phyloP scores from a whole-genome alignment of 2,113 vertebrate species.

The Cyphomyrus discorhynchus region DNA sequence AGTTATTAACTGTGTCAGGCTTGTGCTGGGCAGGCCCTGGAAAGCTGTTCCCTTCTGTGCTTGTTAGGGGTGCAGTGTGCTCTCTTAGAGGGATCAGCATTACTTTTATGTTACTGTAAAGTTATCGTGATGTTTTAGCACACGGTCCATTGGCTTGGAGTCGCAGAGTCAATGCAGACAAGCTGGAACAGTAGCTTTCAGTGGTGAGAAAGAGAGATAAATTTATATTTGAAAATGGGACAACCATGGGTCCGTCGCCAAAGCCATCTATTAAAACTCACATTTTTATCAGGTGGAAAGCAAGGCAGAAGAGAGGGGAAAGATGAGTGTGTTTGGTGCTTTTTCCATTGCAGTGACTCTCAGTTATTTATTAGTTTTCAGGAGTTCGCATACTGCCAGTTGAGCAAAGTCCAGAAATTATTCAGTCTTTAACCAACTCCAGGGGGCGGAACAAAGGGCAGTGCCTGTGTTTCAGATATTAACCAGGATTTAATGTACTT shows the following conservation, averaged over 20 bases:
- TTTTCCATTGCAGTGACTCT: not conserved
- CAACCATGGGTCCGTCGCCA: not conserved
- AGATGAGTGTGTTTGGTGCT: not conserved
- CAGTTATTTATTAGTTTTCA: not conserved
- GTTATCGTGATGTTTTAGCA: not conserved
- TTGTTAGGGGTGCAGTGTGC: not conserved
- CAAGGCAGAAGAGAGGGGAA: not conserved
- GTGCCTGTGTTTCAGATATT: not conserved
- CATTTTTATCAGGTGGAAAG: not conserved
- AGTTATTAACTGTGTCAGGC: not conserved
- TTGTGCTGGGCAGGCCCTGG: not conserved
- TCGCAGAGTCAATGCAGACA: not conserved
- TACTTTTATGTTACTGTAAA: not conserved
- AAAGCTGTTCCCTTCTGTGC: not conserved
- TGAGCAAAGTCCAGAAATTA: not conserved
- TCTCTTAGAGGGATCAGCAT: not conserved
- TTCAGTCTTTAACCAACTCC: not conserved
- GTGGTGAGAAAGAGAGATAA: not conserved
- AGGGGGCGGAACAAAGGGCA: not conserved
- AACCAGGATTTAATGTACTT: not conserved
- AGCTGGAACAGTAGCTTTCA: not conserved
- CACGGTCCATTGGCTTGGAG: not conserved
- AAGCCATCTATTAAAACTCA: not conserved
- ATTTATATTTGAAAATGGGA: not conserved
- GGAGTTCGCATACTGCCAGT: not conserved